These are phyloP conservation scores for Thera britannica DNA, from an alignment of 2,888 invertebrate species.

Conservation along the genomic window DNA sequence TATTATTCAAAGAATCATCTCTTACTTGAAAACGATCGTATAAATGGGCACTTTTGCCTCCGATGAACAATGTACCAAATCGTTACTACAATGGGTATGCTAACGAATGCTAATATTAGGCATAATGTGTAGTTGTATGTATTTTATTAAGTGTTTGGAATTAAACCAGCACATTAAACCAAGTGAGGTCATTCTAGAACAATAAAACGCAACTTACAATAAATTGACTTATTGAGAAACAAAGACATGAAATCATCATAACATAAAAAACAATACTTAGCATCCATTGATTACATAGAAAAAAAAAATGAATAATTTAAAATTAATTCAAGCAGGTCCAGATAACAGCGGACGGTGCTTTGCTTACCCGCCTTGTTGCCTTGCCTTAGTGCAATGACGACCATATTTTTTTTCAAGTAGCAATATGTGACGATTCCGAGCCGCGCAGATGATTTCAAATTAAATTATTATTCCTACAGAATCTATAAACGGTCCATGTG, in stretches of 20 bases:
- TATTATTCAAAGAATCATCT: background rate
- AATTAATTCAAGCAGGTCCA: no score
- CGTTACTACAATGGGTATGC: background rate
- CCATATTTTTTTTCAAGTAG: conserved; percentile 13
- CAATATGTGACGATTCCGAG: conserved; percentile 15
- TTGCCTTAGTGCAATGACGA: conserved; percentile 3
- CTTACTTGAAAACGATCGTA: background rate
- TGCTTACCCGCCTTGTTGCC: no score
- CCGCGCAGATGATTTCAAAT: conserved; percentile 31
- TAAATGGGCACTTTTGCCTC: background rate
- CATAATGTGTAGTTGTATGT: background rate
- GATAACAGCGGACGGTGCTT: no score
- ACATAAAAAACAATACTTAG: no score
- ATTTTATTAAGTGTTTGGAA: no score
- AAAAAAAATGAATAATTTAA: no score
- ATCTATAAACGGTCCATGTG: conserved; percentile 42
- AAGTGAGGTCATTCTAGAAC: background rate
- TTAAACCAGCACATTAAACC: background rate
- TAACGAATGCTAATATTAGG: background rate
- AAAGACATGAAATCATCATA: no score
- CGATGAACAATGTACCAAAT: background rate
- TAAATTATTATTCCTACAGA: conserved; percentile 40
- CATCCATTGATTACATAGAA: no score
- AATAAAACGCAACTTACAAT: no score
- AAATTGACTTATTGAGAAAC: no score